These are phyloP conservation scores for Coptodon bakossiorum DNA, from an alignment of 2,113 vertebrate genomes.

Conservation along the genomic window DNA sequence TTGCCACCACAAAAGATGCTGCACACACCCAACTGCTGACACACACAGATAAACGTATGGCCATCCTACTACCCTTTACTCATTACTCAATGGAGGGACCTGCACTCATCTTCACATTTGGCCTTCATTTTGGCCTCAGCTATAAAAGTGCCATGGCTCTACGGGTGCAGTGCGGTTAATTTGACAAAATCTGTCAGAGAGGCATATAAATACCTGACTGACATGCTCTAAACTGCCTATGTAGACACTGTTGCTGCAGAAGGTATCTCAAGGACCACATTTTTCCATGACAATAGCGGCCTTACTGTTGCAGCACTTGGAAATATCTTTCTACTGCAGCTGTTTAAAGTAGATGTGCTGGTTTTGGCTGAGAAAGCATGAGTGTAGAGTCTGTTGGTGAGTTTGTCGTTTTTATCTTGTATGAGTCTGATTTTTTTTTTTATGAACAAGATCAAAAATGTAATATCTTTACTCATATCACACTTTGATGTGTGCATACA, in stretches of 20 bases:
- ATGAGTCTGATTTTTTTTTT: neutral
- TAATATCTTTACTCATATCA: neutral
- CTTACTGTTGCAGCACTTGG: neutral
- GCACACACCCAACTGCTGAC: neutral
- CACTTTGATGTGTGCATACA: neutral
- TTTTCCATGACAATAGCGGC: neutral
- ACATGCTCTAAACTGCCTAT: neutral
- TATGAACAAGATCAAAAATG: neutral
- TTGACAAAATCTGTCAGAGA: neutral
- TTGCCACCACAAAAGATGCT: neutral
- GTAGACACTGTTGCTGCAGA: neutral
- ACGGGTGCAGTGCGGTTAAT: fast-evolving
- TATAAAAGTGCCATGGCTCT: neutral
- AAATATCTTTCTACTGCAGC: neutral
- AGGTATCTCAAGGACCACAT: neutral
- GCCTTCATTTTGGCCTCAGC: neutral
- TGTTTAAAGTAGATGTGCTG: neutral
- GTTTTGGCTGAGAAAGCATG: neutral
- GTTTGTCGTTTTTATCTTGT: neutral
- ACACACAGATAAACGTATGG: neutral
- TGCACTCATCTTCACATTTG: neutral
- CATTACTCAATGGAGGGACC: neutral
- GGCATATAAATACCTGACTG: neutral
- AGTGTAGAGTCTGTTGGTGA: neutral
- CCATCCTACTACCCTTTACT: neutral